Conservation (phyloP, 1,140 invertebrate genomes). For the Limonius californicus region DNA sequence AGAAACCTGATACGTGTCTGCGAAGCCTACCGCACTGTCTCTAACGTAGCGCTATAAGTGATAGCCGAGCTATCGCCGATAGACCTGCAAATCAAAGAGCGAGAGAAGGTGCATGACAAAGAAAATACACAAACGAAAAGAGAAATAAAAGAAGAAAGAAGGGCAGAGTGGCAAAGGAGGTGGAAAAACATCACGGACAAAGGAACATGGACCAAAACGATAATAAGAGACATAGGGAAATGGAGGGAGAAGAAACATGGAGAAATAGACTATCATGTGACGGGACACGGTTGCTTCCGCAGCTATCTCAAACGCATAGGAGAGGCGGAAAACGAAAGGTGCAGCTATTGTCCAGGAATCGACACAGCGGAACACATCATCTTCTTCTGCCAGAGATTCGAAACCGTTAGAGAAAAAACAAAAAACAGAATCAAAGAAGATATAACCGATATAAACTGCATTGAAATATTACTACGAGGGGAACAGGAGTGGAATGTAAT, state of each 20-base stretch:
- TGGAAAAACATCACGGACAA: neutral
- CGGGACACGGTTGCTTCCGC: neutral
- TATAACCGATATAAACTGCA: too few species aligned
- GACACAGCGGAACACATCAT: too few species aligned
- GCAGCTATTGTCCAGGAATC: neutral
- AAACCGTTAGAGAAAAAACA: too few species aligned
- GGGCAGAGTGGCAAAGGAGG: neutral
- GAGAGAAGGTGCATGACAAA: too few species aligned
- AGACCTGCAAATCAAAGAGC: neutral
- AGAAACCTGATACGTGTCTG: neutral
- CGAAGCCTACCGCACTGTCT: neutral
- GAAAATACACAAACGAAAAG: neutral
- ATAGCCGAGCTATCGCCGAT: neutral
- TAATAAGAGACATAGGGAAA: neutral
- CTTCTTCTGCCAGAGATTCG: too few species aligned
- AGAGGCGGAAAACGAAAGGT: neutral
- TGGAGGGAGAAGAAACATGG: neutral
- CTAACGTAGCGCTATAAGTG: neutral
- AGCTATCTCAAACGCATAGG: neutral
- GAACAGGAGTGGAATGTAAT: too few species aligned
- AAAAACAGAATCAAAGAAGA: too few species aligned
- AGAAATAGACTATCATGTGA: neutral
- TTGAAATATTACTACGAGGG: too few species aligned
- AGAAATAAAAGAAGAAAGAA: neutral
- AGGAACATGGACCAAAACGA: neutral